These are phyloP conservation scores for Miltochrista miniata DNA, from an alignment of 2,888 invertebrate genomes.

Conservation along the genomic window DNA sequence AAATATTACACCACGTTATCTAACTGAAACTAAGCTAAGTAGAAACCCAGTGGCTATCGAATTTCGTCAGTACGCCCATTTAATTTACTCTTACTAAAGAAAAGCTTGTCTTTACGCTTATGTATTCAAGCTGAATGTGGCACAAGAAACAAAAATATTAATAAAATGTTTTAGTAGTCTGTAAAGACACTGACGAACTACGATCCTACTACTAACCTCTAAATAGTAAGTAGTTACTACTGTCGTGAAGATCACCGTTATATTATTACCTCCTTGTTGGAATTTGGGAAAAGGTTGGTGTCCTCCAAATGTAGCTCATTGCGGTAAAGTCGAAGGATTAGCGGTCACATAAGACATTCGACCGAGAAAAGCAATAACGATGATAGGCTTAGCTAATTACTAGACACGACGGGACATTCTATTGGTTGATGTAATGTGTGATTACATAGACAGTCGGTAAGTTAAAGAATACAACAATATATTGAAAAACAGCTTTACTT, in stretches of 20 bases:
- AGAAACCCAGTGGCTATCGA: no score
- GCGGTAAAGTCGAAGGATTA: constrained; percentile 24
- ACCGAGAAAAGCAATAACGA: constrained; percentile 22
- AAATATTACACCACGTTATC: no score
- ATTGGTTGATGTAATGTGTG: constrained; percentile 23
- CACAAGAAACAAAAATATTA: no score
- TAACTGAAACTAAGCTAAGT: no score
- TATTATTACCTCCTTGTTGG: constrained; percentile 8
- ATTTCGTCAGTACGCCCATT: no score
- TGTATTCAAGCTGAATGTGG: no score
- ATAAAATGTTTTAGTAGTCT: no score
- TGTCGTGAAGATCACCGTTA: constrained; percentile 7
- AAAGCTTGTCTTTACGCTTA: no score
- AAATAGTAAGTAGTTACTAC: constrained; percentile 29
- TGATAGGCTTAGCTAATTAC: constrained; percentile 19
- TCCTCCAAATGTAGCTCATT: constrained; percentile 26
- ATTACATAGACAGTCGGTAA: constrained; percentile 36
- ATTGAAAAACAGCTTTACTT: no score
- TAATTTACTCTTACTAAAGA: no score
- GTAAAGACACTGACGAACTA: background rate
- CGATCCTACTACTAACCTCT: constrained; percentile 11
- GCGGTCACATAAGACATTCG: constrained; percentile 32
- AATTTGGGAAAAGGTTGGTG: constrained; percentile 23
- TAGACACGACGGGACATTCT: constrained; percentile 6
- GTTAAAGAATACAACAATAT: no score